phyloP scores from a whole-genome alignment of 2,888 invertebrate genomes.

The Acleris cristana region DNA sequence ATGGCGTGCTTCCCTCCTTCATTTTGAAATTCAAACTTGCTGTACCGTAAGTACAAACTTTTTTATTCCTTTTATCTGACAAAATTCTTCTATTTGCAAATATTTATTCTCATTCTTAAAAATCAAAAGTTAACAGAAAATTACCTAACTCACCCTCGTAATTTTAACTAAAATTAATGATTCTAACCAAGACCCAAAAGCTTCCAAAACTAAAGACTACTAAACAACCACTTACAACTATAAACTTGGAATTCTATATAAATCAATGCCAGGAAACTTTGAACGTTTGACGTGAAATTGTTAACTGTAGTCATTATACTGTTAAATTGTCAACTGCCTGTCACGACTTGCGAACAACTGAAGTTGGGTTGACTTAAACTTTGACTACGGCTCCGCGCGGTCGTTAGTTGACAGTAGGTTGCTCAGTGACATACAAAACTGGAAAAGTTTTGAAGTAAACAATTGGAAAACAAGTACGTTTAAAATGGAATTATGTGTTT shows the following conservation, averaged over 20 bases:
- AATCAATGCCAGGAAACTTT: conserved; percentile 37
- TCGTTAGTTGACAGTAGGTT: conserved; percentile 32
- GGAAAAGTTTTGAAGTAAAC: not conserved
- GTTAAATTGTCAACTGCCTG: conserved; percentile 42
- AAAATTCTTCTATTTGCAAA: no score
- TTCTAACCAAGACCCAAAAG: no score
- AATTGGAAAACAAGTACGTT: not conserved
- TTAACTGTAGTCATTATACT: conserved; percentile 40
- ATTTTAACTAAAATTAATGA: no score
- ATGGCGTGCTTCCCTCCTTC: no score
- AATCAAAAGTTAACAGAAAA: no score
- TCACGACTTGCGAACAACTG: conserved; percentile 34
- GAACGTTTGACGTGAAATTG: conserved; percentile 38
- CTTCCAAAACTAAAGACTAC: conserved; percentile 18
- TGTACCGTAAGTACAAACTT: no score
- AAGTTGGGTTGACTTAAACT: conserved; percentile 30
- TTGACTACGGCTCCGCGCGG: conserved; percentile 35
- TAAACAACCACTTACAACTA: conserved; percentile 29
- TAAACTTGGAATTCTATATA: conserved; percentile 29
- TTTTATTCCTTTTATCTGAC: no score
- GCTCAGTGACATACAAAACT: conserved; percentile 27
- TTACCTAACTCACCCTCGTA: no score
- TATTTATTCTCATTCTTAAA: no score
- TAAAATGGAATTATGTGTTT: not conserved
- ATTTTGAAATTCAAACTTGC: no score